phyloP scores from a whole-genome alignment of 2,113 vertebrate genomes.

The Cygnus atratus region DNA sequence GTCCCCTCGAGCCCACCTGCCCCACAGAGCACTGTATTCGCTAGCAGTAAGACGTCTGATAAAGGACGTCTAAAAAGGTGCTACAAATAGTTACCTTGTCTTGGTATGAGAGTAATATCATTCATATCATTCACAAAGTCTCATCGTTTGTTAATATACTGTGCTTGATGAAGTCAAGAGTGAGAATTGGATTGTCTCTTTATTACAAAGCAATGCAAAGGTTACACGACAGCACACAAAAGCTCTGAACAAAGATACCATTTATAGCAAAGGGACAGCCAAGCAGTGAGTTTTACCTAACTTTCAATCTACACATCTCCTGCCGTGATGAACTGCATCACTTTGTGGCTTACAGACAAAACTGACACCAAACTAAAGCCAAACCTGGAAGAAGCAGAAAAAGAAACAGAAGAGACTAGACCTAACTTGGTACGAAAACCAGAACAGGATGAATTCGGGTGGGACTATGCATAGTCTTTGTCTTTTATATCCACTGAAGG shows the following conservation, averaged over 20 bases:
- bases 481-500: background rate
- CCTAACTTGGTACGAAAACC: background rate
- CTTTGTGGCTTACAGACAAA: background rate
- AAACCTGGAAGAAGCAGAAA: background rate
- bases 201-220: background rate
- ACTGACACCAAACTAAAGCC: background rate
- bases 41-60: background rate
- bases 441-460: background rate
- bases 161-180: background rate
- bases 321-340: background rate
- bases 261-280: background rate
- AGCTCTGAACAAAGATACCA: background rate
- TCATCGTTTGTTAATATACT: background rate
- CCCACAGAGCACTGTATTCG: background rate
- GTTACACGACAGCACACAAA: background rate
- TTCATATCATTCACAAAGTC: background rate
- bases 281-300: background rate
- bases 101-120: background rate
- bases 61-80: background rate
- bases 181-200: background rate
- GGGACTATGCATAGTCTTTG: background rate
- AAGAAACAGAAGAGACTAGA: background rate
- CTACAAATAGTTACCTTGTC: background rate
- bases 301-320: background rate
- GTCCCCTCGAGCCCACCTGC: background rate